Evolutionary conservation across 2,113 vertebrate genomes (phyloP).

Genomic region (Bungarus multicinctus): DNA sequence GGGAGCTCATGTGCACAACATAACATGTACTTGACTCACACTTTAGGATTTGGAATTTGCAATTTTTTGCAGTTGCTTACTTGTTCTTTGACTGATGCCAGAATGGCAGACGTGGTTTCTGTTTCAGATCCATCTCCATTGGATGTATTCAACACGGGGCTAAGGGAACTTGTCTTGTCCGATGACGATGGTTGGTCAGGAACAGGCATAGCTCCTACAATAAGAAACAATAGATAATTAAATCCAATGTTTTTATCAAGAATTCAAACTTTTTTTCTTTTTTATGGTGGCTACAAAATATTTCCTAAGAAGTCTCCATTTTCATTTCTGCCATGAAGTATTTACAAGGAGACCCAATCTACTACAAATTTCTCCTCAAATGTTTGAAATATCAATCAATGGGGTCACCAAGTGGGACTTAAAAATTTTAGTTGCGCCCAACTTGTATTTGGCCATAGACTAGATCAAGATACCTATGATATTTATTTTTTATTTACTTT

Average conservation of each 20-base stretch:
- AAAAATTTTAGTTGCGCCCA: neutral
- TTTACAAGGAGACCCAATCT: neutral
- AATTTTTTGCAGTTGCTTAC: conserved; percentile 63
- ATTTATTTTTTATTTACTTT: neutral
- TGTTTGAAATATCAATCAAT: neutral
- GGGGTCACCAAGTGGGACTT: neutral
- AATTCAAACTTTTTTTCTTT: neutral
- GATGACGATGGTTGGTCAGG: conserved; percentile 92
- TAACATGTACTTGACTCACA: neutral
- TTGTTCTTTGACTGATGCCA: conserved; percentile 98
- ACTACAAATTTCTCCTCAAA: neutral
- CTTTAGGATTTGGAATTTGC: neutral
- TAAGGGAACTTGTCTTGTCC: conserved; percentile 88
- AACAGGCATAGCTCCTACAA: conserved; percentile 91
- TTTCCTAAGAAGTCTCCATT: neutral
- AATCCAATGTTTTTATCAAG: neutral
- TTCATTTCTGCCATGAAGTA: neutral
- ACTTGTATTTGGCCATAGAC: neutral
- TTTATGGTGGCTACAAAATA: neutral
- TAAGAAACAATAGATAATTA: conserved; percentile 16
- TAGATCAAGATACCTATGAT: neutral
- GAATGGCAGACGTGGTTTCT: conserved; percentile 93
- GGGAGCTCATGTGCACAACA: neutral
- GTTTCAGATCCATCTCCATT: conserved; percentile 91
- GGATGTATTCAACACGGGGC: conserved; percentile 86